These are phyloP conservation scores for Labrus mixtus DNA, from an alignment of 2,113 vertebrate species.

Conservation along the genomic window DNA sequence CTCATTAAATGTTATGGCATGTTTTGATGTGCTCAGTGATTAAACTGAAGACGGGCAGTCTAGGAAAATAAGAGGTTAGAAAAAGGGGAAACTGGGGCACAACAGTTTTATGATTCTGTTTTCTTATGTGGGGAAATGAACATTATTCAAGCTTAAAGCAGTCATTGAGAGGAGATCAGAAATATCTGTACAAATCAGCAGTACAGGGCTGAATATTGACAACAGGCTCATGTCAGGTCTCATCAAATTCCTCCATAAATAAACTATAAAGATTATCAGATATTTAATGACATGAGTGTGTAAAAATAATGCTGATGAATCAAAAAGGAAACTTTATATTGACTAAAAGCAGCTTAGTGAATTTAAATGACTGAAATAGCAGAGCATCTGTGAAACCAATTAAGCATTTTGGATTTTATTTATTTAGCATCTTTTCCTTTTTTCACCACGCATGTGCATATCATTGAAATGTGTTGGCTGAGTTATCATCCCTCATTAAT, in stretches of 20 bases:
- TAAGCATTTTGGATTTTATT: neutral
- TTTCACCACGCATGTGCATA: neutral
- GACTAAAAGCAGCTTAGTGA: neutral
- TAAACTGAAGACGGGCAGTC: conserved; percentile 33
- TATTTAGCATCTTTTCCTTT: neutral
- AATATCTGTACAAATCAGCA: conserved; percentile 9
- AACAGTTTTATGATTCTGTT: conserved; percentile 19
- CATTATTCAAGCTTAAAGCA: conserved; percentile 5
- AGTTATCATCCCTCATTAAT: conserved; percentile 12
- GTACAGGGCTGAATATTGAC: neutral
- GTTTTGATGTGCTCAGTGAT: conserved; percentile 29
- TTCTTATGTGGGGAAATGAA: neutral
- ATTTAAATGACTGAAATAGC: neutral
- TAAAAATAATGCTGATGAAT: neutral
- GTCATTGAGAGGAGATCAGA: neutral
- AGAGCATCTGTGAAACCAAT: neutral
- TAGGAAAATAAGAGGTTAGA: conserved; percentile 27
- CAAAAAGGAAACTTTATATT: neutral
- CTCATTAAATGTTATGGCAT: conserved; percentile 13
- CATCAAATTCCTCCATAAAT: conserved; percentile 4
- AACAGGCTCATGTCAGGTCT: neutral
- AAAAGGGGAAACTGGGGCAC: conserved; percentile 1
- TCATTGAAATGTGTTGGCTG: conserved; percentile 32
- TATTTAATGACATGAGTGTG: neutral
- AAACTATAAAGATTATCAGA: neutral